phyloP scores from a whole-genome alignment of 2,797 vertebrate species.

The Onychomys torridus region DNA sequence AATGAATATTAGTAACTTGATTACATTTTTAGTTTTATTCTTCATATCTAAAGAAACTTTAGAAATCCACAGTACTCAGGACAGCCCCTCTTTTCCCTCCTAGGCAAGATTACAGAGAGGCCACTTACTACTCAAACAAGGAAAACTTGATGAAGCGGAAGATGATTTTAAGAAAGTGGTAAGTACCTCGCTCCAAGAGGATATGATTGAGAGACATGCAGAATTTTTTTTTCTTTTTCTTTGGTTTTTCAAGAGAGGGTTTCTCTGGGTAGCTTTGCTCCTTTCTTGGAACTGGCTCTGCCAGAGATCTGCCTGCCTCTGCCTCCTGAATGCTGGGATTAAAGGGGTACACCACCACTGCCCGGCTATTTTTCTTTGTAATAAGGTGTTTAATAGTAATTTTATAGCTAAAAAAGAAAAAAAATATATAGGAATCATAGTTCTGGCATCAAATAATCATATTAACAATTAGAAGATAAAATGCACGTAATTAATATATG shows the following conservation, averaged over 20 bases:
- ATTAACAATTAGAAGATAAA: conserved; percentile 7
- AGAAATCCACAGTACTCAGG: conserved; percentile 45
- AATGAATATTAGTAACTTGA: conserved; percentile 32
- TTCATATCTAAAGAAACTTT: conserved; percentile 53
- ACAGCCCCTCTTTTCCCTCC: not conserved
- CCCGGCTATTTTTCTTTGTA: not conserved
- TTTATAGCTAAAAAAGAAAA: conserved; percentile 53
- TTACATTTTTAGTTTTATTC: conserved; percentile 53
- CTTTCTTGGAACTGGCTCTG: too few species aligned
- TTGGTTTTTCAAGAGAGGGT: too few species aligned
- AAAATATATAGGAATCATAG: not conserved
- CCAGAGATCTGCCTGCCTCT: too few species aligned
- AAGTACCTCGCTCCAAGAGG: conserved; percentile 71
- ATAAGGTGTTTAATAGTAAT: conserved; percentile 18
- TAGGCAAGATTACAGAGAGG: conserved; percentile 97
- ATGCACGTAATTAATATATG: not conserved
- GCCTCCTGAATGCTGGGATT: too few species aligned
- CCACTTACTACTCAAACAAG: conserved; percentile 95
- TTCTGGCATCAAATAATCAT: not conserved
- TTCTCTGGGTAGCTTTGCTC: too few species aligned
- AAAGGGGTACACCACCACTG: too few species aligned
- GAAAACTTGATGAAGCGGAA: conserved; percentile 96
- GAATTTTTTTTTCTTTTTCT: too few species aligned
- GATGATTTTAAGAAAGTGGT: conserved; percentile 98
- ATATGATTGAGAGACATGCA: conserved; percentile 26